Base-by-base conservation (phyloP, 2,113 vertebrate genomes). In the Syngnathoides biaculeatus region DNA sequence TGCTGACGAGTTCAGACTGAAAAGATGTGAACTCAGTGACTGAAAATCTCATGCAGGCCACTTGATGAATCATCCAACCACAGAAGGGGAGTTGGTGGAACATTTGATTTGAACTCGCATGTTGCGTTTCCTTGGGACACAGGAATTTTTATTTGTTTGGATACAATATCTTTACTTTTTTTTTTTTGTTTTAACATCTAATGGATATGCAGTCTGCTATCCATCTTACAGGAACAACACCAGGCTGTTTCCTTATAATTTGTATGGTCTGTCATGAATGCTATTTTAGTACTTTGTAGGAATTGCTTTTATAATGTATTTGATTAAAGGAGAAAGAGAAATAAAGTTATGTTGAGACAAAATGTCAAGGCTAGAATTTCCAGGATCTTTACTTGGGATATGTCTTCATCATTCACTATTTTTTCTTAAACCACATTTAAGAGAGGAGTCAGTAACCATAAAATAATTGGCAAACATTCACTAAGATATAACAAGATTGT, bases 331-430 rank as follows among this genome's bases (percentile, higher is more conserved):
- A 27, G 73, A 68, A 56, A 60, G 78, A 72, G 26, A 72, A 87
- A 87, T 87, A 85, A 86, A 87, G 77, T 8, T 64, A 81, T 73
- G 35, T 75, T 24, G 40, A 26, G 40, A 62, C 40, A 52, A 52
- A 22, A 22, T 17, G 20, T 43, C n/a, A 43, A 9, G n/a, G 17
- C 24, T 24, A 15, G 24, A 43, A 13, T 15, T 42, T 56, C 2
- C 24, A 56, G 26, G n/a, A 3, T 62, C 3, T 62, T 42, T 13
- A 22, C 17, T 39, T n/a, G 58, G 11, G n/a, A 62, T 22, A 42
- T 7, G 11, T 22, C 10, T 60, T n/a, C n/a, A n/a, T 20, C 19
- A 39, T 39, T 38, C 57, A 39, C 13, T 13, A 26, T 26, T 38
- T 14, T 30, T 9, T 12, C 22, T 42, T 12, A 1, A 11, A 39